Conservation (phyloP, 2,888 invertebrate genomes). For the Nasonovia ribisnigri region DNA sequence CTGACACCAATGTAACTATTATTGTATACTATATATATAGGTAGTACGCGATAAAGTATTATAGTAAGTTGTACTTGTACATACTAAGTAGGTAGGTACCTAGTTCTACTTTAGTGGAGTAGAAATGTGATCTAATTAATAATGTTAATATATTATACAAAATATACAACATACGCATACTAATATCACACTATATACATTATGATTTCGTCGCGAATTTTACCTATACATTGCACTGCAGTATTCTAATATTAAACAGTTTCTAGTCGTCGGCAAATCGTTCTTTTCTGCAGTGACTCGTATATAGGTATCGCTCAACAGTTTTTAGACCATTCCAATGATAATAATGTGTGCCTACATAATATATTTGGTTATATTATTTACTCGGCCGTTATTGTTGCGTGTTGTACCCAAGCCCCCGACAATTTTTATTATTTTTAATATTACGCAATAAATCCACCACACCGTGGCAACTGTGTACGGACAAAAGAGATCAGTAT, state of each 20-base stretch:
- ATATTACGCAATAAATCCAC: conserved; percentile 2
- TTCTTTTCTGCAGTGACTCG: neutral
- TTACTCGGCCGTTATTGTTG: neutral
- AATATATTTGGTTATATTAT: neutral
- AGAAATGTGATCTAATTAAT: neutral
- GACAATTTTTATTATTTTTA: conserved; percentile 20
- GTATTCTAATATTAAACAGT: neutral
- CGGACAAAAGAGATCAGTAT: conserved; percentile 56
- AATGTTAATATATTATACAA: neutral
- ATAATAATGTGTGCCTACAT: neutral
- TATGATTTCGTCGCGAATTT: neutral
- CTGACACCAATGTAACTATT: neutral
- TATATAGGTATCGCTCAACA: neutral
- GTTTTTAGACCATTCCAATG: neutral
- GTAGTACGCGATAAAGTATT: too few relatives aligned
- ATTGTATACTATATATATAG: neutral
- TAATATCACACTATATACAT: neutral
- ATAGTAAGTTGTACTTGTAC: neutral
- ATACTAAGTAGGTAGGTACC: neutral
- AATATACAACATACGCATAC: neutral
- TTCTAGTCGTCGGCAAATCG: neutral
- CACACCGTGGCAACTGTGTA: neutral
- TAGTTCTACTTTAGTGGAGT: neutral
- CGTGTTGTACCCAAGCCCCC: neutral
- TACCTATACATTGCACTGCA: too few relatives aligned